A percentile compares a stretch with the other conserved stretches of the same genome.
Evolutionary conservation across 2,797 vertebrate genomes (phyloP).

Genomic region (Tamandua tetradactyla): DNA sequence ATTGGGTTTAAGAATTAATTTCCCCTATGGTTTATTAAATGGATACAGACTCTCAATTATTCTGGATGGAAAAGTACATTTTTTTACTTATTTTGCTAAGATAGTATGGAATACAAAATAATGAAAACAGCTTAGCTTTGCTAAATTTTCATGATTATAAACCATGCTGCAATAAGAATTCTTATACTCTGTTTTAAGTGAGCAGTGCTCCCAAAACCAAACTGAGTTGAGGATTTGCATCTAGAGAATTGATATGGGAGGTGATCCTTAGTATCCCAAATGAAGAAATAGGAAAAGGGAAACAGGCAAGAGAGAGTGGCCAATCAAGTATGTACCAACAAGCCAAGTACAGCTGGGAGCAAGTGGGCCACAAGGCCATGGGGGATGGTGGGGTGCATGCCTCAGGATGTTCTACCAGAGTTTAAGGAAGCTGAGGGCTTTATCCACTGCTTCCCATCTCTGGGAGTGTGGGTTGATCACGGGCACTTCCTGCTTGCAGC

Average conservation of each 20-base stretch:
- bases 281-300: neutral
- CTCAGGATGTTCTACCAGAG: neutral
- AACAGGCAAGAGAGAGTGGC: neutral
- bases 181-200: neutral
- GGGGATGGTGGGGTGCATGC: neutral
- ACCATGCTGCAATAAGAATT: neutral
- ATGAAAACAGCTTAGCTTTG: neutral
- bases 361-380: no score
- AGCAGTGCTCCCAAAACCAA: neutral
- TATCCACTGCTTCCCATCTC: neutral
- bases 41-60: neutral
- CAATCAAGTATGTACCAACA: neutral
- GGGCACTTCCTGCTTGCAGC: neutral
- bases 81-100: neutral
- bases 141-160: neutral
- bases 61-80: neutral
- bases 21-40: neutral
- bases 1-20: neutral
- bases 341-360: neutral
- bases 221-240: slow-evolving; percentile 8
- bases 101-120: neutral
- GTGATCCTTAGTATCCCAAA: neutral
- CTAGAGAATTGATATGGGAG: slow-evolving; percentile 28
- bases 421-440: neutral
- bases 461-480: neutral